Base-by-base conservation (phyloP, 2,888 invertebrate genomes). In the Cheilosia grossa region DNA sequence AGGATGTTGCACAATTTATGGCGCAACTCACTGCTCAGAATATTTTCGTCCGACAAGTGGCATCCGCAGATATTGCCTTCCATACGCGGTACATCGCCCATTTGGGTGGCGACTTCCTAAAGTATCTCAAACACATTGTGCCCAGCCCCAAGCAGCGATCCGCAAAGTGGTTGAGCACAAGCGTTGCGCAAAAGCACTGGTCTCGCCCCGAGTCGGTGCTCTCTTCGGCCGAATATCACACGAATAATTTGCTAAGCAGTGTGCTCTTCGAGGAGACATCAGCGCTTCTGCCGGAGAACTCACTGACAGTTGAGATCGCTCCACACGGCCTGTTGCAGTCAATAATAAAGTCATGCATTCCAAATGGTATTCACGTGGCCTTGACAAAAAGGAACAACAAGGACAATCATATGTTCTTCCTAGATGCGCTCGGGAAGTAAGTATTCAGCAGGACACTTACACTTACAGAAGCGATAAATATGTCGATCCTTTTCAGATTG, bases 31-130 rank as follows among this genome's bases (percentile, higher is more conserved):
- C 94, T 73, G 93, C 93, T 0, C 94, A 96, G 87, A 95, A 95
- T 2, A 93, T 96, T 56, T 97, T 97, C 89, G 97, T 96, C 0
- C 94, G 95, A 86, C 95, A 96, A 88, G 97, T 98, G 0, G 95
- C 96, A 47, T 96, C 96, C 88, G 94, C 96, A 58, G 96, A 97
- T 89, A 96, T 97, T 87, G 96, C 98, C 0, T 98, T 97, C 89
- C 98, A 98, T 90, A 97, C 97, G 78, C 94, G 94, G 72, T 96
- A 96, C 88, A 96, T 98, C 89, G 93, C 94, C 9, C 93, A 94
- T 64, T 88, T 91, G 88, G 96, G 95, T 30, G 95, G 95, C 0
- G 94, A 93, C 54, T 93, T 97, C 42, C 90, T 94, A 1, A 93
- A 94, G 69, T 94, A 95, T 87, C 89, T 96, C 61, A 93, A 92